A percentile compares a stretch with the other conserved stretches of the same genome.
Evolutionary conservation across 2,797 vertebrate genomes (phyloP).

Genomic region (Petrocephalus sullivani): DNA sequence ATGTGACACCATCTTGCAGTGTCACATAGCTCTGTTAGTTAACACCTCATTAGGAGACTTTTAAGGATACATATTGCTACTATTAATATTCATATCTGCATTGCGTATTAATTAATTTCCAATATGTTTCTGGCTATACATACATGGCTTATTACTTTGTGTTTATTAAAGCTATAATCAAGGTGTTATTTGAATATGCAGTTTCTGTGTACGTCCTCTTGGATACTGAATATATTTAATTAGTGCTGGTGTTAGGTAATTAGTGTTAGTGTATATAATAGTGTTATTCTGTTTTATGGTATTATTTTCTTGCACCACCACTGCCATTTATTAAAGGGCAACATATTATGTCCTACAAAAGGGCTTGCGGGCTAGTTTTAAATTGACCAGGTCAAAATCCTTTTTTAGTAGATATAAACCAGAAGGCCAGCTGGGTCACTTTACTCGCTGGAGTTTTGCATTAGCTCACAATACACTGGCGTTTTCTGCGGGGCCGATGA

Average conservation of each 20-base stretch:
- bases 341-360: background rate
- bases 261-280: background rate
- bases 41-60: background rate
- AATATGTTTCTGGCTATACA: background rate
- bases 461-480: too few species aligned
- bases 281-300: background rate
- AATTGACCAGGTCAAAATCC: too few species aligned
- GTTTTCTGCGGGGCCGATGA: too few species aligned
- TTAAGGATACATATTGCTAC: background rate
- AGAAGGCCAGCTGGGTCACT: too few species aligned
- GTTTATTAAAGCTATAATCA: background rate
- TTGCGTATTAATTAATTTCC: background rate
- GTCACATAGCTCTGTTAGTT: background rate
- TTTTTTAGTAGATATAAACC: too few species aligned
- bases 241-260: background rate
- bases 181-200: background rate
- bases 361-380: too few species aligned
- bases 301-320: background rate
- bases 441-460: too few species aligned
- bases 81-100: background rate
- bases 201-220: background rate
- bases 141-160: background rate
- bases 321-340: background rate
- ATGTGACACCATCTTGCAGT: too few species aligned
- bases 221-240: background rate